phyloP scores from a whole-genome alignment of 2,113 vertebrate genomes.

The Microcebus lehilahytsara region DNA sequence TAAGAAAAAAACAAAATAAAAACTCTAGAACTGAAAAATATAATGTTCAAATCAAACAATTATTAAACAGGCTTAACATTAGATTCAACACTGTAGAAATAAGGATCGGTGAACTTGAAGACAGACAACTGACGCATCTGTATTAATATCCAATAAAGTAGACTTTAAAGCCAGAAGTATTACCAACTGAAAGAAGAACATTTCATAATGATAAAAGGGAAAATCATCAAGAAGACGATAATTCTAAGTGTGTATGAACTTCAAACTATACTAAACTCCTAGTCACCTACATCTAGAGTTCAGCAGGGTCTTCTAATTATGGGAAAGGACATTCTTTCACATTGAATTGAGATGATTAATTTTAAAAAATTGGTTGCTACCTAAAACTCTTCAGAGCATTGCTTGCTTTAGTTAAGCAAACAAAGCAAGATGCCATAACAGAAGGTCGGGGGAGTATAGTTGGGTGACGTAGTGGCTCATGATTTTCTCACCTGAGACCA shows the following conservation, averaged over 20 bases:
- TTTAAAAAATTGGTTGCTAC: not conserved
- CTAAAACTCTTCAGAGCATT: not conserved
- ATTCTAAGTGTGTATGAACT: not conserved
- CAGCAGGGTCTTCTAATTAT: not conserved
- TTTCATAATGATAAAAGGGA: not conserved
- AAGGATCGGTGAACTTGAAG: not conserved
- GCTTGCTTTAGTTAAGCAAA: not conserved
- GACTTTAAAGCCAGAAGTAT: not conserved
- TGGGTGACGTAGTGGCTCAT: not conserved
- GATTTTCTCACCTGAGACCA: not conserved
- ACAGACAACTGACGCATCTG: not conserved
- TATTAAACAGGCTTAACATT: not conserved
- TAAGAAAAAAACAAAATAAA: not conserved
- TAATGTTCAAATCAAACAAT: not conserved
- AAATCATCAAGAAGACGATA: not conserved
- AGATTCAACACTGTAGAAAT: not conserved
- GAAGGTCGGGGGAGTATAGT: no score
- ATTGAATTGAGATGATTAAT: not conserved
- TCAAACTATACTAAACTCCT: not conserved
- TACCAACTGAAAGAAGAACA: not conserved
- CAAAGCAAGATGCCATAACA: not conserved
- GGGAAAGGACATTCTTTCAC: not conserved
- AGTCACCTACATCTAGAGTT: not conserved
- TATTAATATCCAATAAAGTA: not conserved
- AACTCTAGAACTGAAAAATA: constrained; percentile 11